Evolutionary conservation across 1,140 invertebrate species (phyloP), one percentile per base, ranked within the genome.

Genomic region (Neodiprion fabricii): DNA sequence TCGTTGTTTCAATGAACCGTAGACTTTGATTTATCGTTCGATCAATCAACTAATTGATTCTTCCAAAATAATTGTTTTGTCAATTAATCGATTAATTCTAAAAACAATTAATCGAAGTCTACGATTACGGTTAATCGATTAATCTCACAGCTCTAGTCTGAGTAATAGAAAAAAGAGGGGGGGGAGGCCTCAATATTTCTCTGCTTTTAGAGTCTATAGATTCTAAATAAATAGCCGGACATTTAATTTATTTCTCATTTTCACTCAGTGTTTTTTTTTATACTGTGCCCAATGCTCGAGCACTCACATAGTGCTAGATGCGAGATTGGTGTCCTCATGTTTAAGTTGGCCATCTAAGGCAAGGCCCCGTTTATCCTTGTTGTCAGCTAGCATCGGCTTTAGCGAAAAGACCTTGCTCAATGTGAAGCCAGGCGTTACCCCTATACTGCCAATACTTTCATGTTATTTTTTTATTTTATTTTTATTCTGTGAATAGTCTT

Each of bases 311-410:
- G 96, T 98, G 80, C 95, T 96, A 75, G 96, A 97, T 76, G 96
- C 97, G 80, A 99, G 92, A 91, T 99, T 99, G 84, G 98, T 99
- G 90, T 99, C 98, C 91, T 99, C 98, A 89, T 99, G 98, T 88
- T 99, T 99, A 80, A 99, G 92, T 90, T 99, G 98, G 65, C 98
- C 98, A 87, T 99, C 98, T 74, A 99, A 91, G 74, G 98, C 98
- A 76, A 99, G 91, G 47, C 98, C 98, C 89, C 98, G 94, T 89
- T 99, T 99, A 91, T 99, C 98, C 90, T 99, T 98, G 91, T 99
- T 99, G 90, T 99, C 98, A 81, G 94, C 95, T 83, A 99, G 92
- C 77, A 98, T 92, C 69, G 98, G 98, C 83, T 94, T 97, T 86
- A 99, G 89, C 80, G 95, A 94, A 90, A 98, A 99, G 80, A 99